A percentile compares a stretch with the other conserved stretches of the same genome.
These are phyloP conservation scores for Drosophila lacertosa DNA, from an alignment of 1,140 invertebrate species.

Conservation along the genomic window DNA sequence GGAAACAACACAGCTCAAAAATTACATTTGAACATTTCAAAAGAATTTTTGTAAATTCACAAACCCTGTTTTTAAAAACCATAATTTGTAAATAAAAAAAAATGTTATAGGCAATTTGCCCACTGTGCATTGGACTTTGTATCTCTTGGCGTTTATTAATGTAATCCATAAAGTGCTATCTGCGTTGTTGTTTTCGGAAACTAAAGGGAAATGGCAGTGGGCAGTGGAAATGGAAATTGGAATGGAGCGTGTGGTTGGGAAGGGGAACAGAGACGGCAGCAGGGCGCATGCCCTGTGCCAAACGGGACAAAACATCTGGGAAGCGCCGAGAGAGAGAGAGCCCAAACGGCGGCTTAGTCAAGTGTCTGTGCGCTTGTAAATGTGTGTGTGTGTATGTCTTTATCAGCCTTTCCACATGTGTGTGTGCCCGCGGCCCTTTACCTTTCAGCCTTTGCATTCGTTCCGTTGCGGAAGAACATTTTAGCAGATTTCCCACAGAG, in stretches of 20 bases:
- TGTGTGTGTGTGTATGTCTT: constrained; percentile 20
- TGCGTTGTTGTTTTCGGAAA: constrained; percentile 37
- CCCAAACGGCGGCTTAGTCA: constrained; percentile 13
- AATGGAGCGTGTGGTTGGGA: neutral
- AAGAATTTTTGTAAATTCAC: too few species aligned
- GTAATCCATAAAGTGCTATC: constrained; percentile 68
- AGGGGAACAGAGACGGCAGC: neutral
- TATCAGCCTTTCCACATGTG: constrained; percentile 37
- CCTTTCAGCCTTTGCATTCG: constrained; percentile 48
- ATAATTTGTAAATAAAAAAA: neutral
- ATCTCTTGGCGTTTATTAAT: constrained; percentile 59
- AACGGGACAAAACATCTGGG: constrained; percentile 44
- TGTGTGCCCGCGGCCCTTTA: constrained; percentile 11
- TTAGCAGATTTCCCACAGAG: constrained; percentile 36
- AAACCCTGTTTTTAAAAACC: too few species aligned
- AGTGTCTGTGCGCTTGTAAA: neutral
- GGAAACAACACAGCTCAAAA: neutral
- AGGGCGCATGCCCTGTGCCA: constrained; percentile 59
- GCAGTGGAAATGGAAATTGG: constrained; percentile 2
- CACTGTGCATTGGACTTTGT: constrained; percentile 57
- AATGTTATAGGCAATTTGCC: too few species aligned
- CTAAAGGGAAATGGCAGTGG: constrained; percentile 9
- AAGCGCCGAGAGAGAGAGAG: constrained; percentile 31
- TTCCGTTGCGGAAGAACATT: constrained; percentile 33
- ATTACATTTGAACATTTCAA: too few species aligned